Percentiles rank a stretch among this genome's conserved stretches.
Evolutionary conservation across 2,113 vertebrate genomes (phyloP).

Genomic region (Lamprotornis superbus): DNA sequence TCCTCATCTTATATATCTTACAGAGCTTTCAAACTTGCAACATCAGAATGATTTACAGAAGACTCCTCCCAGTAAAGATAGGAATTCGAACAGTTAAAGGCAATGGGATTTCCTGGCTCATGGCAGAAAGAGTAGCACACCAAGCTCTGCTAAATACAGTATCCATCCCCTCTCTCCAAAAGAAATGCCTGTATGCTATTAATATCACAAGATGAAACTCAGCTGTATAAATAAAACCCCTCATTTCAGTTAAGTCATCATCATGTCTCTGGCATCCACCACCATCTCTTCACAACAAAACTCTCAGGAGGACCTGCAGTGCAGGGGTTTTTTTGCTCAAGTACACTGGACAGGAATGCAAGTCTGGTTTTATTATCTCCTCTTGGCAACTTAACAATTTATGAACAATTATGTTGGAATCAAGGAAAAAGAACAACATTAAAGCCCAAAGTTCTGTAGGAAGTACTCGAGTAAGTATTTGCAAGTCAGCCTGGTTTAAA

Average conservation of each 20-base stretch:
- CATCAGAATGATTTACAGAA: not conserved
- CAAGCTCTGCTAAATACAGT: not conserved
- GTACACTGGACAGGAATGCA: not conserved
- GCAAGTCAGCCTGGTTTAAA: not conserved
- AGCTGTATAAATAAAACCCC: conserved; percentile 53
- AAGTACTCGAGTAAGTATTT: not conserved
- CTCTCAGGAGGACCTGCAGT: not conserved
- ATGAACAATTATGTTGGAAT: not conserved
- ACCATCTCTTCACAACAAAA: not conserved
- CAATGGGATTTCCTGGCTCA: not conserved
- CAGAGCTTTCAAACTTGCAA: not conserved
- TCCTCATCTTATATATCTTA: not conserved
- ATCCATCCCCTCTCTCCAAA: not conserved
- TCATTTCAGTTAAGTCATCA: conserved; percentile 17
- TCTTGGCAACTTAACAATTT: not conserved
- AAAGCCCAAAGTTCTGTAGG: not conserved
- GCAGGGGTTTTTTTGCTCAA: not conserved
- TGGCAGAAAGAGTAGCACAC: not conserved
- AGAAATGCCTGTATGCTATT: conserved; percentile 17
- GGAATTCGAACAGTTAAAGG: not conserved
- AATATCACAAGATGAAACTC: conserved; percentile 50
- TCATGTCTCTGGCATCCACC: conserved; percentile 28
- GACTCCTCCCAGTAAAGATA: not conserved
- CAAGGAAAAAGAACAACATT: not conserved
- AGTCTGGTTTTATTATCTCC: not conserved